Evolutionary conservation across 2,888 invertebrate species (phyloP).

Genomic region (Marronus borbonicus): DNA sequence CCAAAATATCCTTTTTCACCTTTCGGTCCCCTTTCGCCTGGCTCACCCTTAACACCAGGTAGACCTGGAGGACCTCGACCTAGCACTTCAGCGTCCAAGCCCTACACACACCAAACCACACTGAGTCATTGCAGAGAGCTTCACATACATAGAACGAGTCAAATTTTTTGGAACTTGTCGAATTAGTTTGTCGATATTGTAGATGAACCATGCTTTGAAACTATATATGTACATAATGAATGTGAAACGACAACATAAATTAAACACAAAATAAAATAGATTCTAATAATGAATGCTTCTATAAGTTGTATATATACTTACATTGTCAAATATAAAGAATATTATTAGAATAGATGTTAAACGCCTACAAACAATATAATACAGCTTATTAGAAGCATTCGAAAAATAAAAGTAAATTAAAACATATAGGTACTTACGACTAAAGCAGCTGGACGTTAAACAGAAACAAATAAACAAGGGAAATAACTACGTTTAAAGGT

Average conservation of each 20-base stretch:
- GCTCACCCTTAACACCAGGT: conserved; percentile 75
- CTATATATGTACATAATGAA: conserved; percentile 38
- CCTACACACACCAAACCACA: conserved; percentile 70
- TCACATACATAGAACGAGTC: conserved; percentile 30
- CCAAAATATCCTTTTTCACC: conserved; percentile 72
- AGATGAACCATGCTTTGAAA: conserved; percentile 44
- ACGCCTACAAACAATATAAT: not conserved
- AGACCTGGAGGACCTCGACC: conserved; percentile 79
- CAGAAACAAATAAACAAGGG: conserved; percentile 32
- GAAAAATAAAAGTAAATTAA: conserved; percentile 49
- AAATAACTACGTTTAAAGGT: conserved; percentile 25
- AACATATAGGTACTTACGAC: conserved; percentile 53
- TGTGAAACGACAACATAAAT: conserved; percentile 26
- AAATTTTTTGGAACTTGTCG: conserved; percentile 16
- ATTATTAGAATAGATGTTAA: not conserved
- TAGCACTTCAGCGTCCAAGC: conserved; percentile 74
- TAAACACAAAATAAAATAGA: conserved; percentile 26
- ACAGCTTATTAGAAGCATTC: conserved; percentile 28
- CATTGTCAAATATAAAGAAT: too few relatives aligned
- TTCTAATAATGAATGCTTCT: conserved; percentile 15
- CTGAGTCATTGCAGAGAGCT: conserved; percentile 60
- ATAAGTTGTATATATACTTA: not conserved
- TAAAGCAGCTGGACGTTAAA: conserved; percentile 54
- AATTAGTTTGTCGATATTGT: conserved; percentile 9
- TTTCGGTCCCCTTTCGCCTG: conserved; percentile 73